Evolutionary conservation across 2,888 invertebrate species (phyloP), one percentile per base, ranked within the genome.

Genomic region (Leptogaster cylindrica): DNA sequence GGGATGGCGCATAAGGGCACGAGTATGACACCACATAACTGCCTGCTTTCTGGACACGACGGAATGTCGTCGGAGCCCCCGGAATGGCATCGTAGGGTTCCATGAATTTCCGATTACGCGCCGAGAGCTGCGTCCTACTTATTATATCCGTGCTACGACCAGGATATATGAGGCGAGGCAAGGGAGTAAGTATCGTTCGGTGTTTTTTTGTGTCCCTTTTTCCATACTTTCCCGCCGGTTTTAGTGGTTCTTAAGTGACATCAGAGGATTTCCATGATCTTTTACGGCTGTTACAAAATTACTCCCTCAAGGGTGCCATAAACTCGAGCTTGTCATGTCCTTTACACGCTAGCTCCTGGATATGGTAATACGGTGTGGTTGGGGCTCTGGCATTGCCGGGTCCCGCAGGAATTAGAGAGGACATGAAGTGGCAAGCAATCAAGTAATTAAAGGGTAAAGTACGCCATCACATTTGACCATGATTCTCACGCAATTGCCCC

Each of bases 221-320:
- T n/a, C 48, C 25, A 16, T 52, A 31, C 44, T 20, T 64, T 64
- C 27, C 33, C 18, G 31, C 33, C 18, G 16, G 16, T 52, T 67
- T 65, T 65, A 64, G 55, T 64, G 65, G 46, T 55, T 65, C 58
- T 65, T 68, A 68, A 68, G 46, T 64, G 68, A 46, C 58, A 65
- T 18, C 51, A 25, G 36, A 65, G 58, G 64, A 55, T 65, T 68
- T 58, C 33, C 48, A 65, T 68, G 65, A 65, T 65, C 41, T 65
- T 65, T 65, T 51, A 46, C 36, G 64, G 46, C 31, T 25, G 33
- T 46, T 65, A 48, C 55, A 55, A 65, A 68, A 66, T 55, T 41
- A 65, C 68, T 58, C n/a, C 25, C 58, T 33, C 41, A 10, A 27
- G 58, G 58, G 58, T 23, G 14, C 12, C 5, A 16, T 58, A 41